Conservation (phyloP, 2,797 vertebrate genomes). For the Toxotes lorentzi region DNA sequence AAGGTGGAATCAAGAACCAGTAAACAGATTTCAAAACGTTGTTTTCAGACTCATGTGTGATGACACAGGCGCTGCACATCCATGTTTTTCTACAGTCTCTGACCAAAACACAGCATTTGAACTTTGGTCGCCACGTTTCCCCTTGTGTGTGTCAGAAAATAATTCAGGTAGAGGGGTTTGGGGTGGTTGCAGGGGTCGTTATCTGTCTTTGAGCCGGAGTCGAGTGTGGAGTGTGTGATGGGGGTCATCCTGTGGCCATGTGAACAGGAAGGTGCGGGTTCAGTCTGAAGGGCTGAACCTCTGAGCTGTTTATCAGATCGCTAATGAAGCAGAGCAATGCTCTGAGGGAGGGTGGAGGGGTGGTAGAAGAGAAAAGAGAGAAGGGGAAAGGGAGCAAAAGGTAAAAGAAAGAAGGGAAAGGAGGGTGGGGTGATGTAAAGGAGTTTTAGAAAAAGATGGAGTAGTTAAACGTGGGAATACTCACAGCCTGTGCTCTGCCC, state of each 20-base stretch:
- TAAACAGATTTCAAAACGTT: constrained; percentile 14
- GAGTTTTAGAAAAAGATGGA: constrained; percentile 22
- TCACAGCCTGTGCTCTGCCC: not conserved
- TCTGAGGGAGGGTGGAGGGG: not conserved
- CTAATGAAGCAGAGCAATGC: constrained; percentile 91
- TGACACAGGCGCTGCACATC: not conserved
- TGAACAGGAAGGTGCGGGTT: constrained; percentile 92
- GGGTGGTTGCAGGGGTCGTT: constrained; percentile 42
- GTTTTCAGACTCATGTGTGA: not conserved
- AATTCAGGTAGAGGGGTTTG: constrained; percentile 55
- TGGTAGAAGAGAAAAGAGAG: not conserved
- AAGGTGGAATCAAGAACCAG: not conserved
- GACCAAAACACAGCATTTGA: constrained; percentile 29
- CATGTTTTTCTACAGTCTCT: constrained; percentile 27
- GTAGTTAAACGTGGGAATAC: constrained; percentile 38
- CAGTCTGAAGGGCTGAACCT: constrained; percentile 84
- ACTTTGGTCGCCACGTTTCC: constrained; percentile 6
- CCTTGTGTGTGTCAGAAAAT: constrained; percentile 41
- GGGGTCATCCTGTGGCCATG: constrained; percentile 90
- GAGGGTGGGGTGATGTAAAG: constrained; percentile 6
- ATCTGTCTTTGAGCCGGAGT: constrained; percentile 55
- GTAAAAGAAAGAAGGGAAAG: constrained; percentile 3
- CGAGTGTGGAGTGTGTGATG: constrained; percentile 80
- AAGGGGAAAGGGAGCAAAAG: constrained; percentile 19
- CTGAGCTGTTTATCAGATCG: constrained; percentile 89